A percentile compares a stretch with the other conserved stretches of the same genome.
Evolutionary conservation across 1,140 invertebrate genomes (phyloP).

Genomic region (Trichomalopsis sarcophagae): DNA sequence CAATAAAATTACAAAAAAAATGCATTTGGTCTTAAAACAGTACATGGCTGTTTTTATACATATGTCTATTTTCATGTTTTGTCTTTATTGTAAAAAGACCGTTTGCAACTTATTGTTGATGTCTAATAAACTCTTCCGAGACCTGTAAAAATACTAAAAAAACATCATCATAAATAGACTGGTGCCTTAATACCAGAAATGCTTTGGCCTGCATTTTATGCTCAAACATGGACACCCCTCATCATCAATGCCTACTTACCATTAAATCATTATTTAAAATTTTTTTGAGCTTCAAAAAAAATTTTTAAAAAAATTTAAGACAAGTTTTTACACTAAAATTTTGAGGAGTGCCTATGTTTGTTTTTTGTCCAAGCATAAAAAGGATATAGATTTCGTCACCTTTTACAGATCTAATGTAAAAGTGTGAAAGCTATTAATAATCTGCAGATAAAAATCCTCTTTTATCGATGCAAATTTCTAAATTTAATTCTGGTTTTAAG

Average conservation of each 20-base stretch:
- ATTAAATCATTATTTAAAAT: conserved; percentile 34
- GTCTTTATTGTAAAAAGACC: background rate
- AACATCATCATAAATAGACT: conserved; percentile 38
- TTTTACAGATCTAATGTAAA: conserved; percentile 39
- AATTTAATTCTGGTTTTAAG: conserved; percentile 55
- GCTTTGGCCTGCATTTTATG: conserved; percentile 26
- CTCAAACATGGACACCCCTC: conserved; percentile 38
- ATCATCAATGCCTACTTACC: conserved; percentile 9
- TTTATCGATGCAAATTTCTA: conserved; percentile 50
- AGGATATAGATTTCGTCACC: conserved; percentile 38
- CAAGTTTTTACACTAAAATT: conserved; percentile 5
- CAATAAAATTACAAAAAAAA: conserved; percentile 39
- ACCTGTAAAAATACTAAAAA: conserved; percentile 56
- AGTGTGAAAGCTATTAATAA: conserved; percentile 14
- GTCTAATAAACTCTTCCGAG: conserved; percentile 55
- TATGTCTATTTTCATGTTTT: conserved; percentile 10
- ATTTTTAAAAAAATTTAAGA: background rate
- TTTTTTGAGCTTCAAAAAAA: conserved; percentile 29
- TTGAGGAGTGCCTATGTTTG: conserved; percentile 54
- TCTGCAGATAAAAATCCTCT: conserved; percentile 32
- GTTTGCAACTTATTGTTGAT: conserved; percentile 27
- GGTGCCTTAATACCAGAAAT: conserved; percentile 54
- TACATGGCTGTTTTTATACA: conserved; percentile 13
- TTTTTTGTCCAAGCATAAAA: conserved; percentile 35
- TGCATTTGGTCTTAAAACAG: conserved; percentile 12